Conservation (phyloP, 1,140 invertebrate genomes). For the Scaptomyza hsui region DNA sequence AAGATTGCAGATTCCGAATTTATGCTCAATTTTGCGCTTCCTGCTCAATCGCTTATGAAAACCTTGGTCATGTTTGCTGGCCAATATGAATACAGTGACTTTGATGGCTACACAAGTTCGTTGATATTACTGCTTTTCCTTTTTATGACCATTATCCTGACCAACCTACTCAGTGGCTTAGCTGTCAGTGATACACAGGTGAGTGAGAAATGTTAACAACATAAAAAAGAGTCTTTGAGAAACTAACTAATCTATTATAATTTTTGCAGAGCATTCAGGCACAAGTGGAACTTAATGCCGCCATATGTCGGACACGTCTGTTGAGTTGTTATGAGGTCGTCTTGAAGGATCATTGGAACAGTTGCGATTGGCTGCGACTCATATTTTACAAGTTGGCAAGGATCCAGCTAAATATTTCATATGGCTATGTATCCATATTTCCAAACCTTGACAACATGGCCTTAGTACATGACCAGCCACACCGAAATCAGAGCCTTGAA, state of each 20-base stretch:
- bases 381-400: not conserved
- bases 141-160: conserved; percentile 14
- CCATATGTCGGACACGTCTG: not conserved
- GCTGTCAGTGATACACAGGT: conserved; percentile 28
- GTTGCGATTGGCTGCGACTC: not conserved
- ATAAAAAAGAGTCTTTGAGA: no score
- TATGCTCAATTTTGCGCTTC: not conserved
- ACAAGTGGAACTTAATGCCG: conserved; percentile 13
- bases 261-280: conserved; percentile 2
- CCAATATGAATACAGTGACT: conserved; percentile 4
- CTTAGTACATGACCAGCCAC: not conserved
- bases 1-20: not conserved
- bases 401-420: not conserved
- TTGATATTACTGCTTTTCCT: conserved; percentile 6
- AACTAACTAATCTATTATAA: no score
- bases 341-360: not conserved
- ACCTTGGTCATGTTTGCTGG: conserved; percentile 9
- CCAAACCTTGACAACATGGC: not conserved
- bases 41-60: not conserved
- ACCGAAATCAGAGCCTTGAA: conserved; percentile 1
- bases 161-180: conserved; percentile 7
- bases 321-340: not conserved
- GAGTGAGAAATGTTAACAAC: no score
- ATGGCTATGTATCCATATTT: conserved; percentile 4
- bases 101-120: not conserved